Evolutionary conservation across 2,113 vertebrate genomes (phyloP).

Genomic region (Hypomesus transpacificus): DNA sequence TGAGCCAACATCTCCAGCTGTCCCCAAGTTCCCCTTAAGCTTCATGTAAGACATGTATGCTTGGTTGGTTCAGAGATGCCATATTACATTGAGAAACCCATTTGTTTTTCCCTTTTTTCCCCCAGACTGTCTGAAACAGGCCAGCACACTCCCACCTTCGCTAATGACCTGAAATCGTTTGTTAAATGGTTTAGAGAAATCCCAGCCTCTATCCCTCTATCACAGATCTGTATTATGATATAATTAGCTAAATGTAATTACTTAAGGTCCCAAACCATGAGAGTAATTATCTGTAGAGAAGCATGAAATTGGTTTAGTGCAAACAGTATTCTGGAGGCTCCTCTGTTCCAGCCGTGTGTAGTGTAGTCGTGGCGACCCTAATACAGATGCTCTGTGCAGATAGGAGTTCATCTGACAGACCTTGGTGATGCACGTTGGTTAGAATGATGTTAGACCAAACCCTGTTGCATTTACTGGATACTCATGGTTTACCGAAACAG

Average conservation of each 20-base stretch:
- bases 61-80: not conserved
- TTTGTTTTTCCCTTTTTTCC: not conserved
- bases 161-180: not conserved
- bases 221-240: slow-evolving; percentile 27
- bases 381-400: no score
- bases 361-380: no score
- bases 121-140: not conserved
- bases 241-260: slow-evolving; percentile 22
- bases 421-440: no score
- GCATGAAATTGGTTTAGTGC: slow-evolving; percentile 24
- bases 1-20: no score
- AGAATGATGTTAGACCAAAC: no score
- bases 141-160: not conserved
- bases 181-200: not conserved
- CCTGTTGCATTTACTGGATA: no score
- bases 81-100: no score
- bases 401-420: no score
- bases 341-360: no score
- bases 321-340: not conserved
- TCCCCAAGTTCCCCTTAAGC: slow-evolving; percentile 13
- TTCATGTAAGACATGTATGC: slow-evolving; percentile 8
- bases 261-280: slow-evolving; percentile 12
- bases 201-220: slow-evolving; percentile 19
- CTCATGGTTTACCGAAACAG: no score
- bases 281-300: slow-evolving; percentile 24